A percentile compares a stretch with the other conserved stretches of the same genome.
phyloP scores from a whole-genome alignment of 2,797 vertebrate species.

The Bovichtus diacanthus region DNA sequence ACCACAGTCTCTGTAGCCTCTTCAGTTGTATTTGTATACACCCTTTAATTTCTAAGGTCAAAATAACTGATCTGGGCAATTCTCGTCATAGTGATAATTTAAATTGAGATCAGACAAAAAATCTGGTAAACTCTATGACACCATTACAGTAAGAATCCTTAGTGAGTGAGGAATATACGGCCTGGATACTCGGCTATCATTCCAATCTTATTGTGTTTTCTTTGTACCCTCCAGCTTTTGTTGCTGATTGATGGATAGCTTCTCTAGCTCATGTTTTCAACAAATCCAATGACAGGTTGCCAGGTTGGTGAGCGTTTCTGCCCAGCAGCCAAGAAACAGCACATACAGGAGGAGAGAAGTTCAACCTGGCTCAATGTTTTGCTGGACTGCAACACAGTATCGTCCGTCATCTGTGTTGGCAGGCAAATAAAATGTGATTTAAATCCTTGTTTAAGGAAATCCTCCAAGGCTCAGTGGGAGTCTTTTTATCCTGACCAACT shows the following conservation, averaged over 20 bases:
- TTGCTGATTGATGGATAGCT: slow-evolving; percentile 16
- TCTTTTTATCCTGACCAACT: slow-evolving; percentile 7
- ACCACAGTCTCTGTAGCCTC: not conserved
- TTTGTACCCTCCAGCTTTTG: not conserved
- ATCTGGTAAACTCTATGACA: not conserved
- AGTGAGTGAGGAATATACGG: not conserved
- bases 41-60: not conserved
- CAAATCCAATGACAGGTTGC: slow-evolving; percentile 21
- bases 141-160: not conserved
- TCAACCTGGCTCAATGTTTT: not conserved
- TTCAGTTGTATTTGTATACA: not conserved
- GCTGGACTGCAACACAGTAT: not conserved
- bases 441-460: slow-evolving; percentile 43
- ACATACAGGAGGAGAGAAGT: not conserved
- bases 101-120: not conserved
- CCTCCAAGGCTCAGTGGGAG: not conserved
- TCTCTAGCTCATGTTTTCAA: slow-evolving; percentile 5
- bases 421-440: slow-evolving; percentile 25
- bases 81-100: not conserved
- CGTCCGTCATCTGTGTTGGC: no score
- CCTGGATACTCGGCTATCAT: not conserved
- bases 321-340: slow-evolving; percentile 9
- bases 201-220: not conserved
- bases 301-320: slow-evolving; percentile 21
- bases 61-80: not conserved